phyloP scores from a whole-genome alignment of 2,113 vertebrate species.

The Rhinogobius similis region DNA sequence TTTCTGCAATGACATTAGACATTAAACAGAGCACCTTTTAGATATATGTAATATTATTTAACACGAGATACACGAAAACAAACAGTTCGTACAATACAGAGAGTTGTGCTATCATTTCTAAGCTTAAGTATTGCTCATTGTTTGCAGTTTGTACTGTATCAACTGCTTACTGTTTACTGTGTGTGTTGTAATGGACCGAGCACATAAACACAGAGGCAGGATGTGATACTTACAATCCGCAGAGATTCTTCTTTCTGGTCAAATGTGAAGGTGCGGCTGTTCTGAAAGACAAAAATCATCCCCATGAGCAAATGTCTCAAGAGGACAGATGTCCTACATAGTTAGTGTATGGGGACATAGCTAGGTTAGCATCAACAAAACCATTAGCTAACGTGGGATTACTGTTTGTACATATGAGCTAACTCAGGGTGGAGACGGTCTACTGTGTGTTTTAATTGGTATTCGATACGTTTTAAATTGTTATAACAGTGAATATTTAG shows the following conservation, averaged over 20 bases:
- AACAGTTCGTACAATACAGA: too few relatives aligned
- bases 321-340: not conserved
- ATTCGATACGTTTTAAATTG: not conserved
- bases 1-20: slow-evolving; percentile 72
- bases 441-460: not conserved
- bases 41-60: too few relatives aligned
- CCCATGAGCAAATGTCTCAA: not conserved
- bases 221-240: slow-evolving; percentile 82
- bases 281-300: slow-evolving; percentile 76
- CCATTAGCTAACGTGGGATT: not conserved
- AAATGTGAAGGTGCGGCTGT: slow-evolving; percentile 87
- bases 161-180: too few relatives aligned
- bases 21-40: not conserved
- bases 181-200: too few relatives aligned
- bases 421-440: not conserved
- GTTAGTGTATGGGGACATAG: not conserved
- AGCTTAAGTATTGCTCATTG: too few relatives aligned
- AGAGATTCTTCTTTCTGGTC: slow-evolving; percentile 88
- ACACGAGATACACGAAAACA: too few relatives aligned
- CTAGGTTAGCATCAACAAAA: not conserved
- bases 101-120: too few relatives aligned
- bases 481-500: not conserved
- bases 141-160: too few relatives aligned
- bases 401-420: not conserved
- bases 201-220: not conserved